Base-by-base conservation (phyloP, 2,797 vertebrate genomes). In the Pteropus rufus region DNA sequence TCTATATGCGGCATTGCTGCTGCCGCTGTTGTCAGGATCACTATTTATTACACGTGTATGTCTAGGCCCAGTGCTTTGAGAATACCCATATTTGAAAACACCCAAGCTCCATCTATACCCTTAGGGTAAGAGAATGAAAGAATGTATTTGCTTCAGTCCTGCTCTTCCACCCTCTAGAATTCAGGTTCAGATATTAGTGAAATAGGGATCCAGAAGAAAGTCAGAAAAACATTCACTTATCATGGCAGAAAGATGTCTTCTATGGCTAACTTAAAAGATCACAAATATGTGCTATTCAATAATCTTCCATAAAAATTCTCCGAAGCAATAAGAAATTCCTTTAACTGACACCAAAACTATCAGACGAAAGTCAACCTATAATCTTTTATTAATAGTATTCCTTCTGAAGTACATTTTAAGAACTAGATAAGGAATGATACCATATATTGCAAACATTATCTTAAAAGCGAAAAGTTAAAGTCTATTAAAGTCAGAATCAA, bases 241-340 rank as follows among this genome's bases (percentile, higher is more conserved):
- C 82, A 72, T 14, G 60, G 11, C n/a, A 72, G 31, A 82, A 89
- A 72, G 41, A 77, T 64, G 79, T 36, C 54, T 41, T 26, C 60
- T 67, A 36, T 5, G 18, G 24, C 76, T 77, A 76, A 87, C 12
- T 70, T 91, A 77, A 77, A 95, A 76, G 39, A 72, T 52, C 15
- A 52, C 70, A 73, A 65, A 39, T 41, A 89, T 6, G 52, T 75
- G 16, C 41, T 62, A 81, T 36, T 82, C 54, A 83, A 26, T 75
- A 70, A 91, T 60, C 23, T 91, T 93, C 26, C 39, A 54, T 18
- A 89, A 67, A 29, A 62, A 86, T 72, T 19, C 41, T 39, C 76
- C 65, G 29, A 95, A 81, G 64, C 56, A 93, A 88, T 0, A 93
- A 24, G 31, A 96, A 83, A 83, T 83, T 92, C 44, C 73, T 93